Conservation (phyloP, 1,140 invertebrate species). For the Lanistes nyassanus region DNA sequence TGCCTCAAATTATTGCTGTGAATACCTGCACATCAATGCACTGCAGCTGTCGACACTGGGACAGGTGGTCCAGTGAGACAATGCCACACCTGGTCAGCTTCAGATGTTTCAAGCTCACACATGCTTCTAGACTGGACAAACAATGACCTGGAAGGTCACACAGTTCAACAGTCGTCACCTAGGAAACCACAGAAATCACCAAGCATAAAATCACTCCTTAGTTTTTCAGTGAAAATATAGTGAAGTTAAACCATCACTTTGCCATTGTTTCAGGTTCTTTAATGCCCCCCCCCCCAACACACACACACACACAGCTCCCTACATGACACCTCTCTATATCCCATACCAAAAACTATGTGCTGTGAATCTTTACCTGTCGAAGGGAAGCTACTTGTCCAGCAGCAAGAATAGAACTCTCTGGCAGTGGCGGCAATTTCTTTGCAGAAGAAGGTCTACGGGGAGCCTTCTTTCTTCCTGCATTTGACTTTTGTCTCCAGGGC, state of each 20-base stretch:
- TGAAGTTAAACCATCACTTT: too few relatives aligned
- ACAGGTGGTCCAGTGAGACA: constrained; percentile 52
- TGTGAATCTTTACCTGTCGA: constrained; percentile 44
- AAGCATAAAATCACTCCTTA: too few relatives aligned
- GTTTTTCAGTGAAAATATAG: too few relatives aligned
- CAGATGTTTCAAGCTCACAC: constrained; percentile 51
- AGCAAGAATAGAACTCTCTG: constrained; percentile 44
- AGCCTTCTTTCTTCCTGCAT: constrained; percentile 33
- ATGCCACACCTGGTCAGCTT: constrained; percentile 55
- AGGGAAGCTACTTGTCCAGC: constrained; percentile 49
- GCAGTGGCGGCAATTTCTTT: constrained; percentile 52
- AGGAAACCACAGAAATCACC: background rate
- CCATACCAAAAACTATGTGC: too few relatives aligned
- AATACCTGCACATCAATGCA: constrained; percentile 55
- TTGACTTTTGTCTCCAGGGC: constrained; percentile 53
- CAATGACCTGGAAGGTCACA: constrained; percentile 56
- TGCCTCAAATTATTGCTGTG: too few relatives aligned
- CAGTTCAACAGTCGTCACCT: constrained; percentile 60
- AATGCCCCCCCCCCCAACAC: too few relatives aligned
- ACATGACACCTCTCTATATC: too few relatives aligned
- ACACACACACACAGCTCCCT: too few relatives aligned
- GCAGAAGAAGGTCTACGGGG: constrained; percentile 52
- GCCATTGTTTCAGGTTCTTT: too few relatives aligned
- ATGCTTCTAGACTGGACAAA: constrained; percentile 53
- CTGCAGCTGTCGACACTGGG: constrained; percentile 55